These are phyloP conservation scores for Bilobella aurantiaca DNA, from an alignment of 1,140 invertebrate genomes.

Conservation along the genomic window DNA sequence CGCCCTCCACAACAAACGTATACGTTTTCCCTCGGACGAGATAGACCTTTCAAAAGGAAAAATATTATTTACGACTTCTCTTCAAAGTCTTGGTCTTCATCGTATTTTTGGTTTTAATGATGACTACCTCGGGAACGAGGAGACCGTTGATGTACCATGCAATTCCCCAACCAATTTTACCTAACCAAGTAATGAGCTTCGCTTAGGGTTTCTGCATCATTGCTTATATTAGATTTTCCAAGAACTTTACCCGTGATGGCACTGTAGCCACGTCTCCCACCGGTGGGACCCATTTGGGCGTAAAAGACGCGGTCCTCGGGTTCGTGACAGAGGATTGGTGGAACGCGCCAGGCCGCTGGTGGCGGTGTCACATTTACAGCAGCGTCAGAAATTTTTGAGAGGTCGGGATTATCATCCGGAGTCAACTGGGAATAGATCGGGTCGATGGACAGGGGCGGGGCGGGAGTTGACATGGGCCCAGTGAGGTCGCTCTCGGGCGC, in stretches of 20 bases:
- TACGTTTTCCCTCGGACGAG: slow-evolving; percentile 19
- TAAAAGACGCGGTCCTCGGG: slow-evolving; percentile 81
- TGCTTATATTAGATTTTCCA: neutral
- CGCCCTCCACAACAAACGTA: slow-evolving; percentile 81
- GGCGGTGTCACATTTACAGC: neutral
- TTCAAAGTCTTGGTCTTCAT: neutral
- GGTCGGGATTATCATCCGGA: slow-evolving; percentile 48
- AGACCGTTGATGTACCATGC: slow-evolving; percentile 93
- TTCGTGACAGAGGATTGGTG: slow-evolving; percentile 74
- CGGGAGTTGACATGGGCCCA: neutral
- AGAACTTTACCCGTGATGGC: slow-evolving; percentile 28
- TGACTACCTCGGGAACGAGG: slow-evolving; percentile 62
- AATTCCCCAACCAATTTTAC: slow-evolving; percentile 84
- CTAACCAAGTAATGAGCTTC: slow-evolving; percentile 41
- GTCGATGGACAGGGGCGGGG: neutral
- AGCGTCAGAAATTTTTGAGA: slow-evolving; percentile 36
- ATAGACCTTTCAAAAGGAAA: neutral
- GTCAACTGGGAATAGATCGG: no score
- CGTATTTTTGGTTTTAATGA: neutral
- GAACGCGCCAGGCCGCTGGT: slow-evolving; percentile 58
- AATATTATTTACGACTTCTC: neutral
- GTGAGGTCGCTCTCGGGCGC: slow-evolving; percentile 48
- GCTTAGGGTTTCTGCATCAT: neutral
- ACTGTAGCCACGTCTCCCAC: slow-evolving; percentile 47
- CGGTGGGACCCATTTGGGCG: slow-evolving; percentile 81